Evolutionary conservation across 1,140 invertebrate genomes (phyloP).

Genomic region (Lordiphosa clarofinis): DNA sequence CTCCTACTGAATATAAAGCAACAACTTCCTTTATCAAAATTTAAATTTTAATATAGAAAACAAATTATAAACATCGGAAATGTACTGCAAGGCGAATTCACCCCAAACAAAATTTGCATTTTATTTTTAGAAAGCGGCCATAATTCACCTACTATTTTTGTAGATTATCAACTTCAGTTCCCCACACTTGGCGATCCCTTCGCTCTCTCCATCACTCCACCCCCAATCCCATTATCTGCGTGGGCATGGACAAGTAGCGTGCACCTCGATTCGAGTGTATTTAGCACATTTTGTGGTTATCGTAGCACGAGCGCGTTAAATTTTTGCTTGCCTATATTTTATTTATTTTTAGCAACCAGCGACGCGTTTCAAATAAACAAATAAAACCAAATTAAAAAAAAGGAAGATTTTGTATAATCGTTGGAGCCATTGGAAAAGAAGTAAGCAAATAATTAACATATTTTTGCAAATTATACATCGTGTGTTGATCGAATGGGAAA

Average conservation of each 20-base stretch:
- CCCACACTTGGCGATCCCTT: not conserved
- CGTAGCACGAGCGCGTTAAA: conserved; percentile 49
- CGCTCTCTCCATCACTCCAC: not conserved
- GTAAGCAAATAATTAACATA: conserved; percentile 53
- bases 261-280: conserved; percentile 28
- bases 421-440: conserved; percentile 4
- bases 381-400: conserved; percentile 1
- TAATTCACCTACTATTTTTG: too few species aligned
- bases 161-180: too few species aligned
- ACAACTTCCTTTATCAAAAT: too few species aligned
- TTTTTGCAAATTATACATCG: conserved; percentile 57
- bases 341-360: conserved; percentile 60
- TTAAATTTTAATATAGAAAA: too few species aligned
- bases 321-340: conserved; percentile 44
- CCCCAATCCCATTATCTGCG: conserved; percentile 4
- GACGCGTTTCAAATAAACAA: conserved; percentile 53
- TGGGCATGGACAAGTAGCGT: conserved; percentile 45
- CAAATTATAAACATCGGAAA: too few species aligned
- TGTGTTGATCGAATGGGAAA: conserved; percentile 20
- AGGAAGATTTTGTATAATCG: conserved; percentile 3
- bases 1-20: too few species aligned
- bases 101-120: too few species aligned
- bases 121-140: too few species aligned
- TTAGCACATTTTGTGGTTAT: conserved; percentile 62
- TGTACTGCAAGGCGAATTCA: too few species aligned